phyloP scores from a whole-genome alignment of 2,797 vertebrate genomes.

The Melopsittacus undulatus region DNA sequence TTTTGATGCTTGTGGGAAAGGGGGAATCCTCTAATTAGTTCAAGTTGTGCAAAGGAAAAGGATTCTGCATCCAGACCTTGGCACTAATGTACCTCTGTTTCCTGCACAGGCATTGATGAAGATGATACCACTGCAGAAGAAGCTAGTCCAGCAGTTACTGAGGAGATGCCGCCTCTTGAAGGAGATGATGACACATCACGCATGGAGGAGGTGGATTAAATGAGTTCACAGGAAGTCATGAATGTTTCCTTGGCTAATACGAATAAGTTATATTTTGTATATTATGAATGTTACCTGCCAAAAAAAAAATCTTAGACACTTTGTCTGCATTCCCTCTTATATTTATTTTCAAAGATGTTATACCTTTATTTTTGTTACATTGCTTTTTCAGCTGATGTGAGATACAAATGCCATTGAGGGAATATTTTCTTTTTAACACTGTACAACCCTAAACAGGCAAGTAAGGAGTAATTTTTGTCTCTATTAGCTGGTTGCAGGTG shows the following conservation, averaged over 20 bases:
- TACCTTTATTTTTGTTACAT: constrained; percentile 82
- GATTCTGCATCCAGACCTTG: not conserved
- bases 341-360: constrained; percentile 77
- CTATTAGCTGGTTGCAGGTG: constrained; percentile 56
- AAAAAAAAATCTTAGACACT: constrained; percentile 65
- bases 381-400: constrained; percentile 73
- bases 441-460: constrained; percentile 68
- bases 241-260: constrained; percentile 42
- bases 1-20: fast-evolving
- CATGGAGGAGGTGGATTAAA: constrained; percentile 95
- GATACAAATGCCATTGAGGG: constrained; percentile 73
- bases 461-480: constrained; percentile 55
- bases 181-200: constrained; percentile 92
- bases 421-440: constrained; percentile 70
- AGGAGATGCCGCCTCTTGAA: constrained; percentile 94
- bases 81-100: fast-evolving
- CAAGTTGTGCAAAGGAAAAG: not conserved
- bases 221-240: constrained; percentile 34
- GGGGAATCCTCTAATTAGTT: fast-evolving
- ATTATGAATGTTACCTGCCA: constrained; percentile 77
- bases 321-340: constrained; percentile 72
- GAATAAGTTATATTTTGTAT: constrained; percentile 78
- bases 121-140: constrained; percentile 88
- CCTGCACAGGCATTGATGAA: constrained; percentile 89
- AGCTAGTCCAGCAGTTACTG: constrained; percentile 76